Evolutionary conservation across 2,888 invertebrate species (phyloP), one percentile per base, ranked within the genome.

Genomic region (Odontothrips loti): DNA sequence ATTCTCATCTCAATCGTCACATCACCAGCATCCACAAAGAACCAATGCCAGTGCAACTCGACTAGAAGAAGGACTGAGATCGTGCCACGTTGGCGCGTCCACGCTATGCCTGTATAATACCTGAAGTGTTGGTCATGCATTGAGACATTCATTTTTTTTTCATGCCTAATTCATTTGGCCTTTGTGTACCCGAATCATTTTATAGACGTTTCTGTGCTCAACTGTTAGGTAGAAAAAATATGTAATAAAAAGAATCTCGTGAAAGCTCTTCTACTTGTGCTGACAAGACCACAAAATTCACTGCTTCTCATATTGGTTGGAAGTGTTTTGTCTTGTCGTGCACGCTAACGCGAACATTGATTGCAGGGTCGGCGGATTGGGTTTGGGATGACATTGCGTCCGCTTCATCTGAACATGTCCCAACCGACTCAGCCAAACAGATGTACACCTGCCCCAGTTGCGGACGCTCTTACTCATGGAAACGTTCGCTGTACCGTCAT

Each of bases 401-500:
- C 20, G 17, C 20, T 20, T 6, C 17, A 6, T 0, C 27, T 75
- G 27, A 27, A 4, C 68, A 27, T 0, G 23, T 27, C 12, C 0
- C 27, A 8, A 11, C 27, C 10, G 68, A 75, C 23, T 12, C 68
- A 12, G 1, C 27, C 12, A 75, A 75, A 12, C 68, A 75, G 27
- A 27, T 75, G 23, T 75, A 75, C 68, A 23, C 9, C 1, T 75
- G 68, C 12, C 68, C 68, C 4, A 75, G 23, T 75, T 75, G 68
- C 12, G 27, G 79, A 12, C 79, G 82, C 75, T 79, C 79, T 0
- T 88, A 88, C 85, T 87, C 87, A 82, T 87, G 87, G 86, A 87
- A 85, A 84, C 87, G 87, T 81, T 87, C 87, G 2, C 83, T 88
- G 81, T 86, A 86, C 80, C 86, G 87, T 48, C 88, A 88, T 82